These are phyloP conservation scores for Drosophila mayri DNA, from an alignment of 1,140 invertebrate species.

Conservation along the genomic window DNA sequence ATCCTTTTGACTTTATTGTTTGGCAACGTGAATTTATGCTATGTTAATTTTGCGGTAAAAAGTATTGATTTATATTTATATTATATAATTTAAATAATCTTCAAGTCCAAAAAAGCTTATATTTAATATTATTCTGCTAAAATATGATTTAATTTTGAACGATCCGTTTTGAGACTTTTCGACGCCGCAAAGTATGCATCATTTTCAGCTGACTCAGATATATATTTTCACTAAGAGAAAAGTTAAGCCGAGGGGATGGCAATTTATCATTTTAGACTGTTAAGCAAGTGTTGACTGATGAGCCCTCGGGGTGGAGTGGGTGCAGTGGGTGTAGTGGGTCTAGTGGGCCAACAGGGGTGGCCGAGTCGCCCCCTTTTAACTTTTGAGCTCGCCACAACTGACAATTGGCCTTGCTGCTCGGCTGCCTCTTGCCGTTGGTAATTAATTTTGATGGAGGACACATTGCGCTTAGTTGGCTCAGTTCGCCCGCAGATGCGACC, in stretches of 20 bases:
- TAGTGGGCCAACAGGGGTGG: slow-evolving; percentile 26
- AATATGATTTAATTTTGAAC: too few species aligned
- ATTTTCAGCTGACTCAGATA: slow-evolving; percentile 26
- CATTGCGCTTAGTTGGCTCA: slow-evolving; percentile 73
- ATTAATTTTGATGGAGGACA: slow-evolving; percentile 84
- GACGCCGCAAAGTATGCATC: slow-evolving; percentile 64
- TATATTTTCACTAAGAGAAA: slow-evolving; percentile 22
- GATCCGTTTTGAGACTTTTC: neutral
- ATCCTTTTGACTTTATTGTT: slow-evolving; percentile 27
- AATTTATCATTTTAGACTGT: slow-evolving; percentile 72
- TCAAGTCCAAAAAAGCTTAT: neutral
- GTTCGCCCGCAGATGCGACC: slow-evolving; percentile 56
- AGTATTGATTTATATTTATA: neutral
- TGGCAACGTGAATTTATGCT: slow-evolving; percentile 16
- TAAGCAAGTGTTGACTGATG: slow-evolving; percentile 67
- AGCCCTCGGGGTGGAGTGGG: slow-evolving; percentile 30
- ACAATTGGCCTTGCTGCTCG: slow-evolving; percentile 70
- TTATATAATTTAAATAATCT: too few species aligned
- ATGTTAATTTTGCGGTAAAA: neutral
- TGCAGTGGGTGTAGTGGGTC: slow-evolving; percentile 3
- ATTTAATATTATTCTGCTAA: neutral
- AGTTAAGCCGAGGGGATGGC: slow-evolving; percentile 30
- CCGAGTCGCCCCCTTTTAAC: slow-evolving; percentile 77
- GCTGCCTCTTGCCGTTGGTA: slow-evolving; percentile 67
- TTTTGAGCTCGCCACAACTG: slow-evolving; percentile 63